Evolutionary conservation across 2,797 vertebrate species (phyloP), one percentile per base, ranked within the genome.

Genomic region (Corythornis leucogaster): DNA sequence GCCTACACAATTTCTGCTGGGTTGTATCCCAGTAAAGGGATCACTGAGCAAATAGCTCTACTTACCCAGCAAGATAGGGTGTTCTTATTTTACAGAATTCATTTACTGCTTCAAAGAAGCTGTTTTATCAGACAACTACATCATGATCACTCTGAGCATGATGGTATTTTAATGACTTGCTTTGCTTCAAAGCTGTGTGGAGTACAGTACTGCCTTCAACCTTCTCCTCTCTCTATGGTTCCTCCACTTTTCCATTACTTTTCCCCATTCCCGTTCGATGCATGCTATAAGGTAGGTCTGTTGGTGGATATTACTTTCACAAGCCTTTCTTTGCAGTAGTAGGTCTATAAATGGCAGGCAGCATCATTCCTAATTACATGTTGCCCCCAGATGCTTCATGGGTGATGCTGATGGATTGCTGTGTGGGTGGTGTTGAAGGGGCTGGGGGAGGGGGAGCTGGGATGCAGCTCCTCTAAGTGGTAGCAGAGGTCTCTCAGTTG

Each of bases 301-400:
- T 64, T 8, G 16, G 62, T 85, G 88, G 40, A 45, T 85, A 80
- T 94, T 92, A 93, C 94, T 91, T 92, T 89, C 92, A 89, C 75
- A 84, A 82, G 91, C 38, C 85, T 74, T 86, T 73, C 85, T 43
- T 87, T 88, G 80, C 54, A 80, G 54, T 40, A 64, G 75, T 64
- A 3, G 70, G 84, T 81, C 92, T 96, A 70, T 84, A 92, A 90
- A 89, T 46, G 91, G 91, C 94, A 96, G 92, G 54, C 75, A 85
- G 88, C 93, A 94, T 93, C 62, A 64, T 85, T 95, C 92, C 94
- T 91, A 90, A 90, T 94, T 89, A 85, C 94, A 94, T 30, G 79
- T 95, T 96, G 94, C 90, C 95, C 93, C 96, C 95, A 96, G 94
- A 96, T 96, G 94, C 94, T 92, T 55, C 54, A 33, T 58, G 91